phyloP scores from a whole-genome alignment of 1,140 invertebrate genomes.

The Teleogryllus occipitalis region DNA sequence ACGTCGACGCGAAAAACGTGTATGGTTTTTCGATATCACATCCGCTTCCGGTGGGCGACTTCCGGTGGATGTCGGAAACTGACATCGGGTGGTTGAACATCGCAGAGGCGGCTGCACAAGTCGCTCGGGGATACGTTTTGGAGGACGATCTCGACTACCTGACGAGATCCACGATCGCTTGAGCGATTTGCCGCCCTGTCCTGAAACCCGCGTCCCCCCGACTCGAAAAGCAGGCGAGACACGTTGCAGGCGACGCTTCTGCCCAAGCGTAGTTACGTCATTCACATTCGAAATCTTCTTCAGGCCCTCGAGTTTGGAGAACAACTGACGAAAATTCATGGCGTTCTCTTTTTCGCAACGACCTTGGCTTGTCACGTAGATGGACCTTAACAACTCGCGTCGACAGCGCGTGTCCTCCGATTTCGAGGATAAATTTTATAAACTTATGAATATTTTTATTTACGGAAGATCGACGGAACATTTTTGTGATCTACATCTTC shows the following conservation, averaged over 20 bases:
- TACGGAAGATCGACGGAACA: neutral
- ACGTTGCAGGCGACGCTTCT: slow-evolving; percentile 27
- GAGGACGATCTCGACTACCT: neutral
- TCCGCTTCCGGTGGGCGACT: too few species aligned
- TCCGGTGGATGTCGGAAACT: too few species aligned
- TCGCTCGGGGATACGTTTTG: neutral
- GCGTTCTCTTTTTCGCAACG: slow-evolving; percentile 34
- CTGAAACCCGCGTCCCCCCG: neutral
- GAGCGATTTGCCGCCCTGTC: neutral
- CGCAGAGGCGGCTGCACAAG: too few species aligned
- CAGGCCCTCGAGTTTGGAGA: slow-evolving; percentile 31
- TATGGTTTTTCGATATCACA: too few species aligned
- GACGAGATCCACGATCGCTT: neutral
- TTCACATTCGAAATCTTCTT: slow-evolving; percentile 34
- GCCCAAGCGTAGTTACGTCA: slow-evolving; percentile 32
- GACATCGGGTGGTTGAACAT: too few species aligned
- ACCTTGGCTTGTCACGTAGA: slow-evolving; percentile 34
- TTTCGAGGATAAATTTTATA: neutral
- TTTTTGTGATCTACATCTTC: too few species aligned
- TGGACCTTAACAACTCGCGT: slow-evolving; percentile 32
- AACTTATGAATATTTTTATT: neutral
- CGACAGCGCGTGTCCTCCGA: neutral
- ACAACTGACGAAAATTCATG: slow-evolving; percentile 32
- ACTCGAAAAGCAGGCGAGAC: neutral
- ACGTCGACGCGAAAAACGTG: too few species aligned